Evolutionary conservation across 2,888 invertebrate species (phyloP), one percentile per base, ranked within the genome.

Genomic region (Physocephala rufipes): DNA sequence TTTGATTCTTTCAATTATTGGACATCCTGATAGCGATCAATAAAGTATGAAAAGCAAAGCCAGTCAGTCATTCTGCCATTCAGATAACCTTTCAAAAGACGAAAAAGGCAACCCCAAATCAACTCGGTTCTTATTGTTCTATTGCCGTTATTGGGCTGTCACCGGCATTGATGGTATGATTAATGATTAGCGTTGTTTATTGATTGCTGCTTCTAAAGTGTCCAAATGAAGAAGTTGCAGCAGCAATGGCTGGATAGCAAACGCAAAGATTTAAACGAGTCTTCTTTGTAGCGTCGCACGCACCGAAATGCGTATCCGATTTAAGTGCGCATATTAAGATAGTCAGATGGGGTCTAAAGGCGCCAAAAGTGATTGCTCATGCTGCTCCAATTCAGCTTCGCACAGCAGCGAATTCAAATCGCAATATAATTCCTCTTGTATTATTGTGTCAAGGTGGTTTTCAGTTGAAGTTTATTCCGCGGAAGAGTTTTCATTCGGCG

Each of bases 41-140:
- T 36, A 9, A 15, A 2, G 26, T 9, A 26, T 4, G 28, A 4
- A 15, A 26, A 2, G 16, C 49, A 61, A 43, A 49, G 61, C 51
- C 62, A 62, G 49, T 24, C 19, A 49, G 49, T 3, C 19, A 3
- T 5, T 7, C 19, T 49, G 12, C 16, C 49, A 49, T 4, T 36
- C 36, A 36, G 36, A n/a, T n/a, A n/a, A n/a, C 45, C 45, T 15
- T 55, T 15, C 19, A 26, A 30, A 61, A 28, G 47, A 59, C 30
- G 47, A 55, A 5, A n/a, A 47, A 67, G 55, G 58, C 67, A 43
- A 36, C 30, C 45, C 68, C 21, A 49, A 55, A 68, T 51, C 61
- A 19, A 49, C n/a, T n/a, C 13, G 53, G 51, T 62, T 51, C 15
- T n/a, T 16, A 24, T 9, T 36, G 63, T n/a, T n/a, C n/a, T n/a